Evolutionary conservation across 2,113 vertebrate species (phyloP).

Genomic region (Dipodomys stephensi): DNA sequence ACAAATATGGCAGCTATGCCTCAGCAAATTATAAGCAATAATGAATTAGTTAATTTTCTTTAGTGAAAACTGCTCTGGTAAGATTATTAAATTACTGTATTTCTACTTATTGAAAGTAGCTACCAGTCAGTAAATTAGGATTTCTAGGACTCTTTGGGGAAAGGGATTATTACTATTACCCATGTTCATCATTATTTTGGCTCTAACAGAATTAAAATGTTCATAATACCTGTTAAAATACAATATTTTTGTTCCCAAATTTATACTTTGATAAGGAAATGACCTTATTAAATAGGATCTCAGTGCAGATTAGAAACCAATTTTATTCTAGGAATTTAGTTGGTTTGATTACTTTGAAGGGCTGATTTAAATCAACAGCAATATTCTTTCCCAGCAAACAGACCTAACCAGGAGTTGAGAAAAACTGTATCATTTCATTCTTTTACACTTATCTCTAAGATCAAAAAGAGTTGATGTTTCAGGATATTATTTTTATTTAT

Average conservation of each 20-base stretch:
- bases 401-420: neutral
- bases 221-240: slow-evolving; percentile 70
- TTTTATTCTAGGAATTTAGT: slow-evolving; percentile 60
- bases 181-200: slow-evolving; percentile 86
- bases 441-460: slow-evolving; percentile 8
- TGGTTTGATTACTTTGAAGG: slow-evolving; percentile 72
- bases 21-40: slow-evolving; percentile 93
- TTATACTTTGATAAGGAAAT: slow-evolving; percentile 74
- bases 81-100: slow-evolving; percentile 91
- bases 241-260: slow-evolving; percentile 65
- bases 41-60: slow-evolving; percentile 94
- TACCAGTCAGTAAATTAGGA: slow-evolving; percentile 88
- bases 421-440: neutral
- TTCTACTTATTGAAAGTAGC: slow-evolving; percentile 87
- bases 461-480: neutral
- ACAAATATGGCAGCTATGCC: slow-evolving; percentile 92
- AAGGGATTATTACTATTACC: slow-evolving; percentile 82
- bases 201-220: slow-evolving; percentile 84
- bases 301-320: neutral
- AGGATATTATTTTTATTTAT: slow-evolving; percentile 17
- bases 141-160: slow-evolving; percentile 89
- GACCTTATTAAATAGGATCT: slow-evolving; percentile 24
- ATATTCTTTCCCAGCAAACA: neutral
- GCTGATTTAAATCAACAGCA: slow-evolving; percentile 9
- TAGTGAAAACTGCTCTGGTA: slow-evolving; percentile 89